Evolutionary conservation across 2,888 invertebrate species (phyloP).

Genomic region (Crocallis elinguaria): DNA sequence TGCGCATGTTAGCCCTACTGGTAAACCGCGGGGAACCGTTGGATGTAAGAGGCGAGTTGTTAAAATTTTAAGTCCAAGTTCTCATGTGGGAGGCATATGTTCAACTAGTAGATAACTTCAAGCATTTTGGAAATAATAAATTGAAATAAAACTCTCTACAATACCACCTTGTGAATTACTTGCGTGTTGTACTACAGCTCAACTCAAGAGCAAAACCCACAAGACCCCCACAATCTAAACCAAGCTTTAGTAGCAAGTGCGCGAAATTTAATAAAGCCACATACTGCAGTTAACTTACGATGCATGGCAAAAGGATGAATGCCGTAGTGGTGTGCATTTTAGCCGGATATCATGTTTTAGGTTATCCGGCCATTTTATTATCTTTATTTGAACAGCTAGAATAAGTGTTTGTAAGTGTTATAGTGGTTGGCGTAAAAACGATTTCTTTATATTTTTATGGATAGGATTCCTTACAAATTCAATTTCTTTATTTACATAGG

Average conservation of each 20-base stretch:
- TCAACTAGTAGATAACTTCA: too few species aligned
- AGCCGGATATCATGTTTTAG: not conserved
- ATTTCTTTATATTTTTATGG: too few species aligned
- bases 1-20: too few species aligned
- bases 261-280: constrained; percentile 53
- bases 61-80: too few species aligned
- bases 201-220: not conserved
- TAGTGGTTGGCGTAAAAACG: too few species aligned
- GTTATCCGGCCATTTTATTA: not conserved
- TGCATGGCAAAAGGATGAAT: constrained; percentile 34
- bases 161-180: not conserved
- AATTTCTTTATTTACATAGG: too few species aligned
- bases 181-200: not conserved
- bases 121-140: too few species aligned
- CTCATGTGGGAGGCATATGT: too few species aligned
- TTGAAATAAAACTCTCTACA: not conserved
- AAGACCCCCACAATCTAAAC: constrained; percentile 6
- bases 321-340: not conserved
- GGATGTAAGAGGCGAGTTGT: too few species aligned
- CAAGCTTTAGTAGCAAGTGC: constrained; percentile 39
- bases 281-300: constrained; percentile 29
- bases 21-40: too few species aligned
- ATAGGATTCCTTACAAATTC: too few species aligned
- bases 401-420: too few species aligned
- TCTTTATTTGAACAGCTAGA: not conserved